A percentile compares a stretch with the other conserved stretches of the same genome.
phyloP scores from a whole-genome alignment of 2,113 vertebrate genomes.

The Muntiacus muntjak region DNA sequence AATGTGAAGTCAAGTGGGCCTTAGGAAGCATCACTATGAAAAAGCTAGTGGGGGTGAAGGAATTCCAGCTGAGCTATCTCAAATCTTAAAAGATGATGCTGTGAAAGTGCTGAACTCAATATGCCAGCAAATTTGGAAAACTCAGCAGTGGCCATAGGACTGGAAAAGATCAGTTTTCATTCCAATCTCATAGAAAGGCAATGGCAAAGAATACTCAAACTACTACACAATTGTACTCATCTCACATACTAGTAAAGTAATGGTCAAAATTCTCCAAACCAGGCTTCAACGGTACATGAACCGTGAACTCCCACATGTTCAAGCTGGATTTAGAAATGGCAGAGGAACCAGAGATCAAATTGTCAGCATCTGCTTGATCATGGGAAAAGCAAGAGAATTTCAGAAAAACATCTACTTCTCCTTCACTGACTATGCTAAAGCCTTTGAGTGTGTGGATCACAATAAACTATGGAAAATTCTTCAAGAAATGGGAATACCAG shows the following conservation, averaged over 20 bases:
- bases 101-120: background rate
- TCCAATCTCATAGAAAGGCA: background rate
- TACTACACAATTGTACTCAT: background rate
- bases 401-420: background rate
- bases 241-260: background rate
- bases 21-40: background rate
- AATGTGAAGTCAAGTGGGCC: background rate
- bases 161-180: background rate
- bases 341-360: background rate
- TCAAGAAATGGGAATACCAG: background rate
- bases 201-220: background rate
- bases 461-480: background rate
- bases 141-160: background rate
- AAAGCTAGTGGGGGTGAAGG: background rate
- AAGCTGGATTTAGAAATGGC: background rate
- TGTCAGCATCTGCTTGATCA: background rate
- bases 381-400: background rate
- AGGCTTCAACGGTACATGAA: background rate
- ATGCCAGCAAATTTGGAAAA: background rate
- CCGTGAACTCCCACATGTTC: background rate
- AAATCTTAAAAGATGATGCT: background rate
- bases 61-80: background rate
- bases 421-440: background rate
- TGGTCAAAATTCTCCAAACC: background rate
- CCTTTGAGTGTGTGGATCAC: background rate